Evolutionary conservation across 1,140 invertebrate species (phyloP).

Genomic region (Drosophila grimshawi): DNA sequence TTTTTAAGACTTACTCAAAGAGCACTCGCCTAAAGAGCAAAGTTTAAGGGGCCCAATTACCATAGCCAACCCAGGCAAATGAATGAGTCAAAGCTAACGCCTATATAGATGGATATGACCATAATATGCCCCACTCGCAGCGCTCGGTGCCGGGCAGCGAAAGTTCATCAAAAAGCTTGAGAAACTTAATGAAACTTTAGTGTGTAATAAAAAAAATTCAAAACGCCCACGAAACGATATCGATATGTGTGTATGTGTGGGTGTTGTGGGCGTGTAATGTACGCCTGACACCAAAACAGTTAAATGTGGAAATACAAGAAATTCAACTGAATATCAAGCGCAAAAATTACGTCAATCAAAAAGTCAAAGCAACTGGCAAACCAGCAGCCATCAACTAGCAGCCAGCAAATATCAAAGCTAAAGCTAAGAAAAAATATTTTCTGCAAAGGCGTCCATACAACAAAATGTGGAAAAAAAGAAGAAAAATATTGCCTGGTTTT

Average conservation of each 20-base stretch:
- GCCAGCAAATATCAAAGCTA: slow-evolving; percentile 61
- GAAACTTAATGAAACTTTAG: slow-evolving; percentile 55
- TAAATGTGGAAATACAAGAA: slow-evolving; percentile 83
- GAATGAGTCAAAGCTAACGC: slow-evolving; percentile 57
- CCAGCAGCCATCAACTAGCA: slow-evolving; percentile 30
- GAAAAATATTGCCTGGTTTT: slow-evolving; percentile 56
- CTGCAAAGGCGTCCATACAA: slow-evolving; percentile 70
- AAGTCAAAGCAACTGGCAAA: slow-evolving; percentile 63
- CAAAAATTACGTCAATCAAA: slow-evolving; percentile 82
- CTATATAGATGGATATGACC: slow-evolving; percentile 21
- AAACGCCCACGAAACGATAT: slow-evolving; percentile 54
- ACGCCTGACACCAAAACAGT: slow-evolving; percentile 79
- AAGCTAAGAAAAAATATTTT: slow-evolving; percentile 65
- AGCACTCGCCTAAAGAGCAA: slow-evolving; percentile 58
- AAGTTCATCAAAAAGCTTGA: slow-evolving; percentile 59
- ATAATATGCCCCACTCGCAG: slow-evolving; percentile 51
- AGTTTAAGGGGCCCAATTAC: slow-evolving; percentile 66
- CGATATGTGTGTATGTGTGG: slow-evolving; percentile 40
- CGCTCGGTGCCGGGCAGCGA: slow-evolving; percentile 56
- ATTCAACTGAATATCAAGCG: slow-evolving; percentile 81
- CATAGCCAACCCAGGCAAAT: slow-evolving; percentile 59
- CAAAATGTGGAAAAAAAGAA: slow-evolving; percentile 39
- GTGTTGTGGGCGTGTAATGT: slow-evolving; percentile 73
- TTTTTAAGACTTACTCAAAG: slow-evolving; percentile 6
- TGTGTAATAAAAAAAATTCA: slow-evolving; percentile 43